Evolutionary conservation across 2,888 invertebrate genomes (phyloP).

Genomic region (Andrena camellia): DNA sequence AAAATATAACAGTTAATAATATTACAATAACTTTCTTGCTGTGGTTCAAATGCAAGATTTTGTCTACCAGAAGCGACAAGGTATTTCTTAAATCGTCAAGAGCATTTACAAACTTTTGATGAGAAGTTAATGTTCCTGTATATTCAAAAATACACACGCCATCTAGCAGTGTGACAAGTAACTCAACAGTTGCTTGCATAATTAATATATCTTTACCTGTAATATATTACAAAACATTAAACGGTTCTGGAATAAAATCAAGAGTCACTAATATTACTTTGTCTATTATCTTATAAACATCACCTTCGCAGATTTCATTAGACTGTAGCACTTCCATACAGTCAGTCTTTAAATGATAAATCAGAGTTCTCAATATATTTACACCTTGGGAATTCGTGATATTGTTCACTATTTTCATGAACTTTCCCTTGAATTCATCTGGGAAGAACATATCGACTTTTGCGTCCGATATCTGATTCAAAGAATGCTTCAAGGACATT

Average conservation of each 20-base stretch:
- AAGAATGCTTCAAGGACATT: slow-evolving; percentile 68
- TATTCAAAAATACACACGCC: slow-evolving; percentile 77
- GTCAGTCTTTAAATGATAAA: slow-evolving; percentile 75
- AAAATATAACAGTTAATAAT: slow-evolving; percentile 70
- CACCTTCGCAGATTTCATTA: slow-evolving; percentile 50
- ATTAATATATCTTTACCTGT: slow-evolving; percentile 59
- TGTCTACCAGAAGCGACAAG: slow-evolving; percentile 69
- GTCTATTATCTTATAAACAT: background rate
- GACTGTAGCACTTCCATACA: slow-evolving; percentile 64
- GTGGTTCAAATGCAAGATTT: slow-evolving; percentile 62
- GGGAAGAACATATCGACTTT: slow-evolving; percentile 62
- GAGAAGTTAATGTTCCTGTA: slow-evolving; percentile 63
- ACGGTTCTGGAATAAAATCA: background rate
- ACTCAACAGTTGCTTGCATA: slow-evolving; percentile 66
- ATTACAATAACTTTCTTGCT: slow-evolving; percentile 65
- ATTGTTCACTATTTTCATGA: slow-evolving; percentile 65
- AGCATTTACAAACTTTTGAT: slow-evolving; percentile 74
- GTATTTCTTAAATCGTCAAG: slow-evolving; percentile 74
- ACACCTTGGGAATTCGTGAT: slow-evolving; percentile 73
- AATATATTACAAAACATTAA: slow-evolving; percentile 42
- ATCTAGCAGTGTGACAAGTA: slow-evolving; percentile 74
- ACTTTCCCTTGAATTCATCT: slow-evolving; percentile 67
- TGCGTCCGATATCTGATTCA: background rate
- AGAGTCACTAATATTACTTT: slow-evolving; percentile 24
- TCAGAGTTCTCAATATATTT: slow-evolving; percentile 75